These are phyloP conservation scores for Elephantulus edwardii DNA, from an alignment of 2,113 vertebrate genomes.

Conservation along the genomic window DNA sequence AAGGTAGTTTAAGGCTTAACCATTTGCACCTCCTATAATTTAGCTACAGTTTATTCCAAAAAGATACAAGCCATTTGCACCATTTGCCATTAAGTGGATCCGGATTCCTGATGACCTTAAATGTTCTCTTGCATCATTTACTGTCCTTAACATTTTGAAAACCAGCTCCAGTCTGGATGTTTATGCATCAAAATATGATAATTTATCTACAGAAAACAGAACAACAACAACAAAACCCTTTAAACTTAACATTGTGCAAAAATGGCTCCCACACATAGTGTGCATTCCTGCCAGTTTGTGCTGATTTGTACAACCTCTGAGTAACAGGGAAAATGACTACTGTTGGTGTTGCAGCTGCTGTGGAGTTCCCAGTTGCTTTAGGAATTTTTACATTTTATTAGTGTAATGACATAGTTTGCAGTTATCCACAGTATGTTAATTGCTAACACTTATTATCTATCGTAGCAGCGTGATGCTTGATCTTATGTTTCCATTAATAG, in stretches of 20 bases:
- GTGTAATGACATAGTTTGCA: conserved; percentile 25
- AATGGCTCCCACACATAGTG: conserved; percentile 39
- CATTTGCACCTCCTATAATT: background rate
- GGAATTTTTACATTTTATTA: conserved; percentile 60
- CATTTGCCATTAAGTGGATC: background rate
- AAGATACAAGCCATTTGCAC: background rate
- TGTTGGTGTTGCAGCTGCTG: conserved; percentile 17
- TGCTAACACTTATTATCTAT: conserved; percentile 44
- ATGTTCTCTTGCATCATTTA: background rate
- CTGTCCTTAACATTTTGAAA: conserved; percentile 7
- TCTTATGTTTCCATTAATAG: conserved; percentile 60
- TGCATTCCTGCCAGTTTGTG: conserved; percentile 34
- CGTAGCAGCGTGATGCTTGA: conserved; percentile 41
- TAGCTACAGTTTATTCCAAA: background rate
- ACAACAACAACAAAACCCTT: background rate
- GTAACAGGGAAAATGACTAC: conserved; percentile 44
- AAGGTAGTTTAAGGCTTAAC: background rate
- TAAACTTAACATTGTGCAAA: conserved; percentile 42
- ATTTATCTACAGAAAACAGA: conserved; percentile 41
- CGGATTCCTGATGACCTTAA: background rate
- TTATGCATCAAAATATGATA: background rate
- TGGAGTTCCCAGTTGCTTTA: conserved; percentile 3
- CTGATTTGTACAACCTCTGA: conserved; percentile 43
- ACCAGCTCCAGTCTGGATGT: conserved; percentile 6
- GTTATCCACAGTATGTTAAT: conserved; percentile 43